Percentiles rank a stretch among this genome's conserved stretches.
phyloP scores from a whole-genome alignment of 2,113 vertebrate species.

The Tachysurus fulvidraco region DNA sequence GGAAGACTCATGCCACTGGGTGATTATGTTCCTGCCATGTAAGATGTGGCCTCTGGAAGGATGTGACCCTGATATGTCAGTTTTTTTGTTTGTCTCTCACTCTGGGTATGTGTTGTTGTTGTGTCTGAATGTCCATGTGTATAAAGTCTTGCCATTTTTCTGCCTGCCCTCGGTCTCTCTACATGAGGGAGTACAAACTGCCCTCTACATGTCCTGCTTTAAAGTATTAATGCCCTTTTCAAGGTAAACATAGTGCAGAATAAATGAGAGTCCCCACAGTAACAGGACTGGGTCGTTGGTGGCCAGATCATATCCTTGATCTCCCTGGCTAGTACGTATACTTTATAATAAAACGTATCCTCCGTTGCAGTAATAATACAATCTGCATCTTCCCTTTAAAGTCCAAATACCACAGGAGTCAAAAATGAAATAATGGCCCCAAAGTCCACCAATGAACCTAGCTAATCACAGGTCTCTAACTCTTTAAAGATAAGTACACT shows the following conservation, averaged over 20 bases:
- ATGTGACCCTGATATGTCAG: conserved; percentile 22
- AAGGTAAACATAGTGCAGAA: background rate
- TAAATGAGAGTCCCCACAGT: background rate
- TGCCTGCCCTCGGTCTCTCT: background rate
- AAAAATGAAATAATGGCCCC: too few species aligned
- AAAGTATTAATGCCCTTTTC: background rate
- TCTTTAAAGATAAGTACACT: background rate
- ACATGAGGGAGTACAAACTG: background rate
- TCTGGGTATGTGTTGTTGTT: conserved; percentile 5
- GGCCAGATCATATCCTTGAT: background rate
- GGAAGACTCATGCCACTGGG: background rate
- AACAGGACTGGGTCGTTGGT: background rate
- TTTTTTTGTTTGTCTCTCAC: conserved; percentile 8
- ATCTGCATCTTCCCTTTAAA: too few species aligned
- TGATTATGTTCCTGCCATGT: background rate
- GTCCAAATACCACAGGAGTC: too few species aligned
- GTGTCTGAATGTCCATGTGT: background rate
- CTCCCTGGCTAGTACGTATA: too few species aligned
- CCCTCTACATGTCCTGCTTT: background rate
- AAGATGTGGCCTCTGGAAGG: background rate
- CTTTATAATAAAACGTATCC: background rate
- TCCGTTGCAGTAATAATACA: background rate
- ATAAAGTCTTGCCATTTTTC: background rate
- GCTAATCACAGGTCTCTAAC: too few species aligned
- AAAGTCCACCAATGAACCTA: too few species aligned